Evolutionary conservation across 2,888 invertebrate species (phyloP).

Genomic region (Augiades crinisus): DNA sequence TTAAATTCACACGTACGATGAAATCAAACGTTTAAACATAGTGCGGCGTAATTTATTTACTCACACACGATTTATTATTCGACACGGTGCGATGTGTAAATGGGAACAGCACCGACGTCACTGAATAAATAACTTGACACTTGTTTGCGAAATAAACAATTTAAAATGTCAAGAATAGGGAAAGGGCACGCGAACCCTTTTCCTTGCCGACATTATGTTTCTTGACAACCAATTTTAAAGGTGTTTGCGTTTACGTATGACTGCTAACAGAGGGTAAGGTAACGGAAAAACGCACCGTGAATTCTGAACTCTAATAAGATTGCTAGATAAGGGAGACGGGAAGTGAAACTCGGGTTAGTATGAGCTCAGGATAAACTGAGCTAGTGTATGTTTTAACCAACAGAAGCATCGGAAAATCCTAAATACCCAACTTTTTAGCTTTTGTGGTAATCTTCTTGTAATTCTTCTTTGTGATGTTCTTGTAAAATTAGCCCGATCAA

Average conservation of each 20-base stretch:
- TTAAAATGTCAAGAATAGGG: conserved; percentile 79
- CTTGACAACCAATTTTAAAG: conserved; percentile 70
- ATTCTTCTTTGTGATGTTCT: too few species aligned
- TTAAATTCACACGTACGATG: background rate
- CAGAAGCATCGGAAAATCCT: too few species aligned
- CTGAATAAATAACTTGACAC: conserved; percentile 78
- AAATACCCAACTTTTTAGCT: too few species aligned
- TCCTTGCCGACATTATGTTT: conserved; percentile 67
- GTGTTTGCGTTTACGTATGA: conserved; percentile 37
- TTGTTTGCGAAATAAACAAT: conserved; percentile 79
- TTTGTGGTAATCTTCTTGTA: too few species aligned
- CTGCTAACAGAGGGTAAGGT: conserved; percentile 18
- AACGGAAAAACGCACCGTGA: background rate
- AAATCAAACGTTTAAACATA: conserved; percentile 1
- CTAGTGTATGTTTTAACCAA: too few species aligned
- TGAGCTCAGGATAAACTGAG: too few species aligned
- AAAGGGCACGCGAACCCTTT: conserved; percentile 72
- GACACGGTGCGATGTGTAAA: conserved; percentile 31
- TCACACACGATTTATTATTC: conserved; percentile 29
- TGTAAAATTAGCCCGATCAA: too few species aligned
- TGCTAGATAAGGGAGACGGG: too few species aligned
- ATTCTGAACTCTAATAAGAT: too few species aligned
- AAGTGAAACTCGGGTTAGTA: too few species aligned
- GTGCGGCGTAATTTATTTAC: conserved; percentile 12
- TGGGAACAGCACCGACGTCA: conserved; percentile 39